Conservation (phyloP, 2,113 vertebrate genomes). For the Pycnonotus jocosus region DNA sequence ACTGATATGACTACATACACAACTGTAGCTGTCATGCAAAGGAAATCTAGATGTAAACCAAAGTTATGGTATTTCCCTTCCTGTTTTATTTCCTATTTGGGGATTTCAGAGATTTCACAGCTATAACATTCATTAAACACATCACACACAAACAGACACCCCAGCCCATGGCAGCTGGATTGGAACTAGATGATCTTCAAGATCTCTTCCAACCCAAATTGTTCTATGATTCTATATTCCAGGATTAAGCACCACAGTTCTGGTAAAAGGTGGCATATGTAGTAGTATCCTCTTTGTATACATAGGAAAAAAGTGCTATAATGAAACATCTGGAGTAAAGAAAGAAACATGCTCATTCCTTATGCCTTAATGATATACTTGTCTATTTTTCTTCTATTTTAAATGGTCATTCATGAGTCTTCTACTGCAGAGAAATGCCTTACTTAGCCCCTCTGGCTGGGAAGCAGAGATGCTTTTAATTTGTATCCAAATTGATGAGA, state of each 20-base stretch:
- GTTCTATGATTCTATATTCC: not conserved
- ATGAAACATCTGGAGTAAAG: not conserved
- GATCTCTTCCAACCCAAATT: not conserved
- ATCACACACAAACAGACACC: not conserved
- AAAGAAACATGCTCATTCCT: not conserved
- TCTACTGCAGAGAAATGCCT: not conserved
- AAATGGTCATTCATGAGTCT: not conserved
- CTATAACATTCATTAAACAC: not conserved
- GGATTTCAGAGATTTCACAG: not conserved
- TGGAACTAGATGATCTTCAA: not conserved
- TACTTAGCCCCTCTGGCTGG: not conserved
- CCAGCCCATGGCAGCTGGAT: not conserved
- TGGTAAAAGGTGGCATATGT: not conserved
- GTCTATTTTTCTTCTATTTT: not conserved
- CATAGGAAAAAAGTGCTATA: not conserved
- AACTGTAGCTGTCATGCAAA: not conserved
- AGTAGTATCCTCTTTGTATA: not conserved
- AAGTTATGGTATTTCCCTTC: not conserved
- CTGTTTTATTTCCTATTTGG: not conserved
- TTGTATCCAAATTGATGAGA: not conserved
- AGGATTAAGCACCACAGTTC: not conserved
- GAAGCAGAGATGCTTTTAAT: not conserved
- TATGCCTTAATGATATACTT: not conserved
- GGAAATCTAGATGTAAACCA: not conserved
- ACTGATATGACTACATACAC: not conserved